Base-by-base conservation (phyloP, 1,140 invertebrate genomes). In the Arctopsyche grandis region DNA sequence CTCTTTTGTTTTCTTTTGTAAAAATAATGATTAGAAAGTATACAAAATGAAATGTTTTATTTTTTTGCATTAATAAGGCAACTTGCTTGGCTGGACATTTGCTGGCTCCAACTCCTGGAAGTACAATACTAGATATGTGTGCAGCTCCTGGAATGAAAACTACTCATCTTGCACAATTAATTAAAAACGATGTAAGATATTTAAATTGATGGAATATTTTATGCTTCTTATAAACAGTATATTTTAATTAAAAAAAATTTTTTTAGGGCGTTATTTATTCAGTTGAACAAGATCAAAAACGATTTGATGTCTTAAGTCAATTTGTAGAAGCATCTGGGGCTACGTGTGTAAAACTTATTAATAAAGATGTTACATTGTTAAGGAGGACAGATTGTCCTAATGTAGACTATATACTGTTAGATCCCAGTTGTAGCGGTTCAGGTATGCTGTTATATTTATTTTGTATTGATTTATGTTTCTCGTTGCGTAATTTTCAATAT, bases 121-220 rank as follows among this genome's bases (percentile, higher is more conserved):
- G 92, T 82, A 87, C 88, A 10, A 92, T 97, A 1, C 85, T 99
- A 46, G 98, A 99, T 86, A 94, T 96, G 90, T 99, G 97, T 89
- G 96, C 97, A 9, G 97, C 97, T 24, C 98, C 98, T 10, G 98
- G 98, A 48, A 98, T 98, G 93, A 99, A 99, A 87, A 96, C 97
- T 0, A 92, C 93, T 14, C 95, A 98, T 87, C 85, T 97, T 19
- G 96, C 97, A 70, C 93, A 95, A 29, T 86, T 94, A 9, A 91
- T 98, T 85, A 87, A 93, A 69, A 96, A 98, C 86, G 86, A 91
- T 80, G 87, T 89, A 80, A 14, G 16, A 4, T 74, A 74, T n/a
- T 10, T 58, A 22, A 21, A 10, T 60, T 69, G 14, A n/a, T n/a
- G n/a, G n/a, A n/a, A n/a, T n/a, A n/a, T n/a, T n/a, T n/a, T n/a